Percentiles rank a stretch among this genome's conserved stretches.
These are phyloP conservation scores for Fulica atra DNA, from an alignment of 2,113 vertebrate genomes.

Conservation along the genomic window DNA sequence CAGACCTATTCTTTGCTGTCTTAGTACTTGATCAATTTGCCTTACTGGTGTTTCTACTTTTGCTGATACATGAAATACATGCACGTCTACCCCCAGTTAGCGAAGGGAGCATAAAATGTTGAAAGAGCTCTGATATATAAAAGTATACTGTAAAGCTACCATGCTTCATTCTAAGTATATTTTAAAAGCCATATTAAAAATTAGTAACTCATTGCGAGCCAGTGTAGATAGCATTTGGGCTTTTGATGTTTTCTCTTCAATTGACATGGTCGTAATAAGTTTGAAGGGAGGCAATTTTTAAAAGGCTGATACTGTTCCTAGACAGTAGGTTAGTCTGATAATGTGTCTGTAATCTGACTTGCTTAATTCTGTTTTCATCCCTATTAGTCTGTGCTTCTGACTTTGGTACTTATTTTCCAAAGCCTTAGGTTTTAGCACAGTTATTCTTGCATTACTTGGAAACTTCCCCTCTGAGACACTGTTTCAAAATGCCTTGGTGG, in stretches of 20 bases:
- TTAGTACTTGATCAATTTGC: not conserved
- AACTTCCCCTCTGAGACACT: not conserved
- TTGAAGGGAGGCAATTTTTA: not conserved
- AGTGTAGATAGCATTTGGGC: not conserved
- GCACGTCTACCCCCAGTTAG: not conserved
- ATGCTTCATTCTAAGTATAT: not conserved
- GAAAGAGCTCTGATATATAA: not conserved
- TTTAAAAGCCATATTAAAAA: not conserved
- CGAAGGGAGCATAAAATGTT: not conserved
- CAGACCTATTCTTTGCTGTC: rapidly evolving
- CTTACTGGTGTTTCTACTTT: not conserved
- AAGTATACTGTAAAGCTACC: not conserved
- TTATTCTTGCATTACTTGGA: not conserved
- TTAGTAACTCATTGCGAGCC: not conserved
- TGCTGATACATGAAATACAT: not conserved
- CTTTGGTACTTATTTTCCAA: not conserved
- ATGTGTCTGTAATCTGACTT: not conserved
- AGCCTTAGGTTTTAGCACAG: not conserved
- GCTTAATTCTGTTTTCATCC: not conserved
- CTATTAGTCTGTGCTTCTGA: not conserved
- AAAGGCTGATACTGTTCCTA: not conserved
- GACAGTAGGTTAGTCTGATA: not conserved
- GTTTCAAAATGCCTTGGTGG: not conserved
- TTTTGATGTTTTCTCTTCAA: not conserved
- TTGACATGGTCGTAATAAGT: not conserved